Percentiles rank a stretch among this genome's conserved stretches.
Conservation (phyloP, 2,797 vertebrate genomes). For the Sciurus vulgaris region DNA sequence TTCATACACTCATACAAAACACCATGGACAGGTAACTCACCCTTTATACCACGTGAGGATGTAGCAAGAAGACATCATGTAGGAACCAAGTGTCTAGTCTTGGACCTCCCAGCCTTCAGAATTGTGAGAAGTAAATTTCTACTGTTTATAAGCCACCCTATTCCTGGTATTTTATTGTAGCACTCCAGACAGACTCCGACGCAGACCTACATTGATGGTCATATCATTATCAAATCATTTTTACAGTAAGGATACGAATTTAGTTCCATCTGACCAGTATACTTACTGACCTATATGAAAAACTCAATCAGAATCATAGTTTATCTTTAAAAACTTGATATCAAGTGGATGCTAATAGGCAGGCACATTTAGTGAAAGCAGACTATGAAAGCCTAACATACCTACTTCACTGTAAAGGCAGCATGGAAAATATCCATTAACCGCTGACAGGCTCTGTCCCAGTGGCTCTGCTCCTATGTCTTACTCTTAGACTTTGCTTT, state of each 20-base stretch:
- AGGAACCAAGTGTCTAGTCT: neutral
- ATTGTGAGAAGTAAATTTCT: neutral
- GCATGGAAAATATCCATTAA: neutral
- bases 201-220: neutral
- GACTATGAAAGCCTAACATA: neutral
- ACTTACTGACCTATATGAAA: neutral
- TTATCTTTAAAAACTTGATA: neutral
- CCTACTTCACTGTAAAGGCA: neutral
- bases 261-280: neutral
- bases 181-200: neutral
- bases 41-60: neutral
- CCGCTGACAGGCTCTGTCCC: neutral
- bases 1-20: neutral
- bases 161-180: neutral
- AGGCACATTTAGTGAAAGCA: neutral
- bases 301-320: neutral
- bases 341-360: neutral
- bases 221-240: neutral
- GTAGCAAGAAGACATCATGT: neutral
- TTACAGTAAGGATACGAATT: neutral
- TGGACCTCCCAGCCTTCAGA: neutral
- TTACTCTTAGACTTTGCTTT: neutral
- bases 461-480: neutral
- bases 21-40: neutral
- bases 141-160: neutral